Percentiles rank a stretch among this genome's conserved stretches.
Evolutionary conservation across 2,797 vertebrate species (phyloP).

Genomic region (Gymnoscopelus braueri): DNA sequence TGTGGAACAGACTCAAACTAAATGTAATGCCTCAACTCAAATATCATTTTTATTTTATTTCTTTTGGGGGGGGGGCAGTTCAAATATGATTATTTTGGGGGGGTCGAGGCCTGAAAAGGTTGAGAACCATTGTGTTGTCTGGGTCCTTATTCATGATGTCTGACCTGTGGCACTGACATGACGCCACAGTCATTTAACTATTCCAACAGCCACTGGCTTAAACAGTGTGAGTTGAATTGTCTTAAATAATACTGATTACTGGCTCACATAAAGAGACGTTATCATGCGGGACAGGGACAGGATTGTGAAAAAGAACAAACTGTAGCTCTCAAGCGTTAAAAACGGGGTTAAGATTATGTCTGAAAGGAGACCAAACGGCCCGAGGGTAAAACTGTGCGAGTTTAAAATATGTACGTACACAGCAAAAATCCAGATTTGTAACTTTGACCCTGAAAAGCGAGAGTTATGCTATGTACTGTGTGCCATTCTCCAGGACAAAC

Average conservation of each 20-base stretch:
- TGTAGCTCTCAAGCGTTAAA: constrained; percentile 45
- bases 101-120: no score
- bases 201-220: constrained; percentile 27
- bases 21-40: no score
- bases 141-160: constrained; percentile 8
- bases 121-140: not conserved
- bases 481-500: constrained; percentile 21
- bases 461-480: not conserved
- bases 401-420: constrained; percentile 33
- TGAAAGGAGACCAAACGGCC: constrained; percentile 34
- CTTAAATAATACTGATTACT: constrained; percentile 70
- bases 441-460: no score
- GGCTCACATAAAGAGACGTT: constrained; percentile 51
- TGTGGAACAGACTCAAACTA: no score
- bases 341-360: constrained; percentile 38
- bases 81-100: no score
- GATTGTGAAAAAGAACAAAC: constrained; percentile 16
- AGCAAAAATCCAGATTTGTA: no score
- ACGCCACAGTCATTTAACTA: constrained; percentile 9
- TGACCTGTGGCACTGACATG: not conserved
- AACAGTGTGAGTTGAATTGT: constrained; percentile 36
- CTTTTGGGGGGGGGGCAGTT: no score
- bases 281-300: constrained; percentile 44
- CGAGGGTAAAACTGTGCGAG: constrained; percentile 32
- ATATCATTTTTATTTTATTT: no score